A percentile compares a stretch with the other conserved stretches of the same genome.
Evolutionary conservation across 2,113 vertebrate species (phyloP).

Genomic region (Microtus oregoni): DNA sequence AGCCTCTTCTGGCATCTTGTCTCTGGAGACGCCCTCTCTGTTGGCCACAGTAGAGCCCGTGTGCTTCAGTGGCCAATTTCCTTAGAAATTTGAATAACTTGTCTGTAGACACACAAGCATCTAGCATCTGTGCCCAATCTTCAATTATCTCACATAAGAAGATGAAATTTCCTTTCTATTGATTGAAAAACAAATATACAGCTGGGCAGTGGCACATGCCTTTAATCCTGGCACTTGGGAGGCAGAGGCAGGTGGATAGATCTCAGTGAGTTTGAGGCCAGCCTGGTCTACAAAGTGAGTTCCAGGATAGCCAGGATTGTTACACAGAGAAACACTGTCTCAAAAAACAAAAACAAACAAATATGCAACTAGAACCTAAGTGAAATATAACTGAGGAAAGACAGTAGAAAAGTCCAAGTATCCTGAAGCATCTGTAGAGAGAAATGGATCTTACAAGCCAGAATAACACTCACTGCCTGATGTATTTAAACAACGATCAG

Average conservation of each 20-base stretch:
- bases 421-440: neutral
- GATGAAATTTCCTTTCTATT: conserved; percentile 6
- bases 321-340: too few species aligned
- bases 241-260: too few species aligned
- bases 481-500: neutral
- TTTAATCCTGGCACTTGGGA: too few species aligned
- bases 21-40: neutral
- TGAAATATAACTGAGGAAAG: neutral
- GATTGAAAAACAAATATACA: neutral
- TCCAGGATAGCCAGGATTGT: too few species aligned
- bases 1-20: neutral
- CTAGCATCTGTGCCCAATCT: neutral
- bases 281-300: too few species aligned
- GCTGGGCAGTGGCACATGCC: neutral
- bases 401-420: neutral
- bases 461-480: neutral
- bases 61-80: neutral
- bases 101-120: neutral
- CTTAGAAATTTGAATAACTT: neutral
- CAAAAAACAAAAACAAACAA: neutral
- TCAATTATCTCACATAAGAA: neutral
- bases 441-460: neutral
- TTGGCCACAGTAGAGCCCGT: neutral
- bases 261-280: too few species aligned
- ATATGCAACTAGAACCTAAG: neutral